phyloP scores from a whole-genome alignment of 1,140 invertebrate species.

The Macrotrachela quadricornifera region DNA sequence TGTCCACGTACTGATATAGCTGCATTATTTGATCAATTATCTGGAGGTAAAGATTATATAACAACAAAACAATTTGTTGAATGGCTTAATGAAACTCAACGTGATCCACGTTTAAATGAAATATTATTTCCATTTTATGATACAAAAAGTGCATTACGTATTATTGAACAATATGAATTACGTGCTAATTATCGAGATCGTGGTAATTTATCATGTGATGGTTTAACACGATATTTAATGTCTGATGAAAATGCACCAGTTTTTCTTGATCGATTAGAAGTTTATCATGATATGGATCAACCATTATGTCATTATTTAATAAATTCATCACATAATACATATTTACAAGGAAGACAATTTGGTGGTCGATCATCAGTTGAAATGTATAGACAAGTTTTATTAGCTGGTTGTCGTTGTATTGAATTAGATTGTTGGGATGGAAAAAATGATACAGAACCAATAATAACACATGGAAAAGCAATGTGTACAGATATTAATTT shows the following conservation, averaged over 20 bases:
- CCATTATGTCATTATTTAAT: constrained; percentile 93
- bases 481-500: constrained; percentile 74
- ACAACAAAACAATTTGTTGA: constrained; percentile 66
- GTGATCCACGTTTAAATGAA: constrained; percentile 93
- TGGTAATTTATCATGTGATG: constrained; percentile 65
- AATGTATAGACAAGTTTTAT: constrained; percentile 80
- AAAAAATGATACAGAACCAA: constrained; percentile 53
- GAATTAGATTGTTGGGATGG: constrained; percentile 58
- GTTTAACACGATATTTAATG: constrained; percentile 87
- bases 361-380: constrained; percentile 84
- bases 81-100: constrained; percentile 90
- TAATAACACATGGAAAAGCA: constrained; percentile 90
- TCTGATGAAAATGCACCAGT: constrained; percentile 97
- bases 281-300: constrained; percentile 96
- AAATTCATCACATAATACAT: constrained; percentile 94
- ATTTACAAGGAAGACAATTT: constrained; percentile 54
- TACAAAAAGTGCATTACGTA: constrained; percentile 69
- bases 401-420: constrained; percentile 83
- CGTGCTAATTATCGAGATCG: constrained; percentile 52
- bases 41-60: constrained; percentile 42
- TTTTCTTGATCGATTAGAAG: constrained; percentile 79
- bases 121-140: constrained; percentile 94
- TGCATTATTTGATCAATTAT: constrained; percentile 82
- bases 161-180: constrained; percentile 78
- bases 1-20: constrained; percentile 97